Evolutionary conservation across 37 sponge, comb jelly and placozoan species (phyloP).

Genomic region (Spongilla lacustris): DNA sequence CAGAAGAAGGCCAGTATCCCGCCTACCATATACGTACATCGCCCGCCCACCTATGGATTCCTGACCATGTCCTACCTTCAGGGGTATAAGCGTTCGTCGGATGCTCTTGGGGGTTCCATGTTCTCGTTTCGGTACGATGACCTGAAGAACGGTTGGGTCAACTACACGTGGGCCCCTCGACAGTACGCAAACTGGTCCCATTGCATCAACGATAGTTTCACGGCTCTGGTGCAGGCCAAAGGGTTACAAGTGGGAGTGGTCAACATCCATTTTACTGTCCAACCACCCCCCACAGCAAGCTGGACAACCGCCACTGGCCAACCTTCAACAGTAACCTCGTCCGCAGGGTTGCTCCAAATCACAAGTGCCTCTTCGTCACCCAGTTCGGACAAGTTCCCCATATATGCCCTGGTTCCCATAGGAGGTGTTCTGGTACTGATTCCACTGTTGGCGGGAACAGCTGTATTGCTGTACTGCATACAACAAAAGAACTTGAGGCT

Average conservation of each 20-base stretch:
- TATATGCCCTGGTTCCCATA: conserved; percentile 56
- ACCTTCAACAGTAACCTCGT: background rate
- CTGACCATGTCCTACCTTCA: background rate
- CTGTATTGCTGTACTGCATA: conserved; percentile 35
- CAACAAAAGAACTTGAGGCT: conserved; percentile 42
- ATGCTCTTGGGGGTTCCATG: background rate
- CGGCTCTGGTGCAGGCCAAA: conserved; percentile 13
- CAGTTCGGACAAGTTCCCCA: conserved; percentile 12
- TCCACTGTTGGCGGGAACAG: conserved; percentile 15
- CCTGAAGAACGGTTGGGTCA: conserved; percentile 25
- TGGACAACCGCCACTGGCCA: too few species aligned
- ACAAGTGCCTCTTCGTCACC: background rate
- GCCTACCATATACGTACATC: conserved; percentile 7
- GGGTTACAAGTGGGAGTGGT: conserved; percentile 42
- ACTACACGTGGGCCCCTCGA: conserved; percentile 29
- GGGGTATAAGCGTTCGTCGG: background rate
- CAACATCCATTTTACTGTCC: background rate
- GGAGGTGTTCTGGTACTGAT: conserved; percentile 37
- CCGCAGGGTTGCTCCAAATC: background rate
- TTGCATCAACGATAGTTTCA: conserved; percentile 14
- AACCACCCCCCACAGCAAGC: background rate
- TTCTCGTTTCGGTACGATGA: conserved; percentile 14
- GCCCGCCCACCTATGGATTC: conserved; percentile 20
- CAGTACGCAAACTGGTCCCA: too few species aligned
- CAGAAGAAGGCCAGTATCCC: background rate